These are phyloP conservation scores for Marronus borbonicus DNA, from an alignment of 2,888 invertebrate species.

Conservation along the genomic window DNA sequence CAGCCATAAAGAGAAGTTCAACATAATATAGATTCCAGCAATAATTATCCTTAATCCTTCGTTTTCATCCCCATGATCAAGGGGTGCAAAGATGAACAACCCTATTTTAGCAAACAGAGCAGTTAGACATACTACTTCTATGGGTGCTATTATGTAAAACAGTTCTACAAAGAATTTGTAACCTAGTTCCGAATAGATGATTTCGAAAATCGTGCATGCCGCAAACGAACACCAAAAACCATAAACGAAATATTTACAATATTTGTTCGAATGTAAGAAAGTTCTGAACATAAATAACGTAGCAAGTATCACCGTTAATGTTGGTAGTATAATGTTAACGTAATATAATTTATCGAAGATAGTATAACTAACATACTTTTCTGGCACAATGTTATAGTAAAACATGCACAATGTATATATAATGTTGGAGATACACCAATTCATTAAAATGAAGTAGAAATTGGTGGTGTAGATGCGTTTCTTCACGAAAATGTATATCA, in stretches of 20 bases:
- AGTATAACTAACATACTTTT: not conserved
- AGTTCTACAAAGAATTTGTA: not conserved
- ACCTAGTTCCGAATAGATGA: not conserved
- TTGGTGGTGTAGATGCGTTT: constrained; percentile 14
- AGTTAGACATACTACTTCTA: constrained; percentile 10
- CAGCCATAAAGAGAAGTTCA: constrained; percentile 14
- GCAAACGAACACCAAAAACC: constrained; percentile 3
- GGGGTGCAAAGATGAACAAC: not conserved
- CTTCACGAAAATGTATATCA: constrained; percentile 27
- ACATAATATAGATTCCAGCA: constrained; percentile 7
- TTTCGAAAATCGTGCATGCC: not conserved
- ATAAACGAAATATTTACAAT: constrained; percentile 16
- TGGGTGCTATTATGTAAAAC: not conserved
- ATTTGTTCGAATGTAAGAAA: constrained; percentile 21
- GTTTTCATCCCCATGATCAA: constrained; percentile 20
- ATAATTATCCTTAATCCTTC: constrained; percentile 22
- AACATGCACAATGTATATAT: not conserved
- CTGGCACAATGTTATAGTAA: constrained; percentile 8
- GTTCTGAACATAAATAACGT: constrained; percentile 12
- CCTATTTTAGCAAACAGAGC: constrained; percentile 4
- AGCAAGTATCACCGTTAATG: constrained; percentile 4
- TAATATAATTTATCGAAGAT: not conserved
- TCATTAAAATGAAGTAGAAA: constrained; percentile 30
- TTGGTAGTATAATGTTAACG: not conserved
- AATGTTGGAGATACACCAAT: constrained; percentile 28